These are phyloP conservation scores for Mareca penelope DNA, from an alignment of 2,797 vertebrate species.

Conservation along the genomic window DNA sequence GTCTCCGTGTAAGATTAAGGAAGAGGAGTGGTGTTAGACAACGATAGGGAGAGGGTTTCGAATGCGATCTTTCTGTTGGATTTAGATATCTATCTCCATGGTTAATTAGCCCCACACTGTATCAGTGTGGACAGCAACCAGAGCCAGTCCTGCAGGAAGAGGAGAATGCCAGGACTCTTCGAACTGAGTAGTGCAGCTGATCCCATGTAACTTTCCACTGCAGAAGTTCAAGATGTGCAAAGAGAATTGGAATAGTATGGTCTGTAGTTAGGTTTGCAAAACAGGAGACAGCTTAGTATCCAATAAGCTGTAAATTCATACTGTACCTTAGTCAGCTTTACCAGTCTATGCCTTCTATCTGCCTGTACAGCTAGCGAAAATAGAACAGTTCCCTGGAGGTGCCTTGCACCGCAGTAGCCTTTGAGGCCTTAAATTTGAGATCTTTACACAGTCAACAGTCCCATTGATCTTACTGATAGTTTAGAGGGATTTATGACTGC, in stretches of 20 bases:
- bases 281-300: not conserved
- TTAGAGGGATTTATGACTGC: constrained; percentile 30
- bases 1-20: not conserved
- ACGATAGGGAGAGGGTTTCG: not conserved
- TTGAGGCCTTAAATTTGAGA: not conserved
- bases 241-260: not conserved
- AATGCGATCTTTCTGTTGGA: not conserved
- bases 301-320: not conserved
- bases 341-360: not conserved
- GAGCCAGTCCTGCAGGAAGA: not conserved
- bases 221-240: not conserved
- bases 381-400: not conserved
- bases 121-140: not conserved
- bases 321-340: not conserved
- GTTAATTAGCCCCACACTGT: not conserved
- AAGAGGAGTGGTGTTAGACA: not conserved
- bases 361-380: not conserved
- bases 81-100: not conserved
- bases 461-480: constrained; percentile 28
- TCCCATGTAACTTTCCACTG: not conserved
- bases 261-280: not conserved
- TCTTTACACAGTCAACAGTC: not conserved
- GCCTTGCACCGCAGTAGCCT: not conserved
- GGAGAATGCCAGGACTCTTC: not conserved
- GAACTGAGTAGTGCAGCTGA: not conserved